Conservation (phyloP, 2,113 vertebrate species). For the Grammomys surdaster region DNA sequence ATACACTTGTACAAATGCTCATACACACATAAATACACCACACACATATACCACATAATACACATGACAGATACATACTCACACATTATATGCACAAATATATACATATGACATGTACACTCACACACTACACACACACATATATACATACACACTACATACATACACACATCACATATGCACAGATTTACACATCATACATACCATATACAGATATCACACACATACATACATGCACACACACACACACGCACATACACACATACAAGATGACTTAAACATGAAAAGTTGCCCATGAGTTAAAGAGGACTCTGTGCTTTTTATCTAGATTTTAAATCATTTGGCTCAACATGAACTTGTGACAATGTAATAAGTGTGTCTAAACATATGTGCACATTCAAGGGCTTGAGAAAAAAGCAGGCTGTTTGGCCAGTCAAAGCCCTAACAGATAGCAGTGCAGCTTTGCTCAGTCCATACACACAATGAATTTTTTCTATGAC, state of each 20-base stretch:
- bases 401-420: neutral
- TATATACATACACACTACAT: neutral
- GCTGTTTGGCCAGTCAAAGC: neutral
- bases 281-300: conserved; percentile 11
- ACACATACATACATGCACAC: neutral
- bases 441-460: neutral
- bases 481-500: conserved; percentile 1
- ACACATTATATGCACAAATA: neutral
- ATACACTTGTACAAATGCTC: neutral
- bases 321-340: conserved; percentile 41
- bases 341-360: conserved; percentile 4
- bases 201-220: neutral
- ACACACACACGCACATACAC: too few species aligned
- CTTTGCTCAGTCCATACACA: neutral
- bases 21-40: neutral
- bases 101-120: neutral
- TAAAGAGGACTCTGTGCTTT: conserved; percentile 9
- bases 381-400: neutral
- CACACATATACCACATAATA: neutral
- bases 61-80: neutral
- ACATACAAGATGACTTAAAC: neutral
- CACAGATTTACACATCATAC: neutral
- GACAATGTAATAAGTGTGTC: neutral
- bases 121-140: neutral
- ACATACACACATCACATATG: neutral